Evolutionary conservation across 2,888 invertebrate genomes (phyloP), one percentile per base, ranked within the genome.

Genomic region (Drosophila merina): DNA sequence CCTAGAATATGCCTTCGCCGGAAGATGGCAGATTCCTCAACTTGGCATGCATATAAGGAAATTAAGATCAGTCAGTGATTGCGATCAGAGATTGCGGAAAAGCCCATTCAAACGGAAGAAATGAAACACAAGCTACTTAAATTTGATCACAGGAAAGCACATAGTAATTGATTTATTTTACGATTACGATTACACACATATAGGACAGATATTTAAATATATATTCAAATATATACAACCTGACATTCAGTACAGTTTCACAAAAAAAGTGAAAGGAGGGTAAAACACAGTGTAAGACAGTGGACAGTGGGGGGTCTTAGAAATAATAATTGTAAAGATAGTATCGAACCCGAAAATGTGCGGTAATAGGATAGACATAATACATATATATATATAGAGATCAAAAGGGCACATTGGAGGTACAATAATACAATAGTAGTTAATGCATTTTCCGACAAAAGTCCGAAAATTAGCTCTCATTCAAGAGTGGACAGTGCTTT

Each of bases 91-190:
- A 28, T 33, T 50, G 25, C 36, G 31, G 6, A 31, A 9, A 12
- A 54, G 26, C 64, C 54, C 64, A 45, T 30, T 68, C 4, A 33
- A 38, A 31, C 31, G n/a, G 25, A 45, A 36, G 28, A 79, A 74
- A 58, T 63, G 44, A 74, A 69, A 80, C 77, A 47, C 75, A 66
- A 64, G 45, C 59, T 51, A 82, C 55, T 56, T 67, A 68, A 69
- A 68, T 66, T 66, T 83, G 71, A 82, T 86, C 86, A 86, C 86
- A 88, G 72, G 75, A 83, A 67, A 83, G 84, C 75, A 72, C 75
- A 75, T 59, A 79, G 75, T 57, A 79, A 72, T 73, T 83, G 64
- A 68, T 64, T 88, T 86, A 86, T 86, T 88, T 56, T 68, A 55
- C 55, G 54, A 33, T 56, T 67, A 55, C 55, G 49, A 33, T 72